Percentiles rank a stretch among this genome's conserved stretches.
Evolutionary conservation across 2,797 vertebrate genomes (phyloP).

Genomic region (Enteromius paludinosus): DNA sequence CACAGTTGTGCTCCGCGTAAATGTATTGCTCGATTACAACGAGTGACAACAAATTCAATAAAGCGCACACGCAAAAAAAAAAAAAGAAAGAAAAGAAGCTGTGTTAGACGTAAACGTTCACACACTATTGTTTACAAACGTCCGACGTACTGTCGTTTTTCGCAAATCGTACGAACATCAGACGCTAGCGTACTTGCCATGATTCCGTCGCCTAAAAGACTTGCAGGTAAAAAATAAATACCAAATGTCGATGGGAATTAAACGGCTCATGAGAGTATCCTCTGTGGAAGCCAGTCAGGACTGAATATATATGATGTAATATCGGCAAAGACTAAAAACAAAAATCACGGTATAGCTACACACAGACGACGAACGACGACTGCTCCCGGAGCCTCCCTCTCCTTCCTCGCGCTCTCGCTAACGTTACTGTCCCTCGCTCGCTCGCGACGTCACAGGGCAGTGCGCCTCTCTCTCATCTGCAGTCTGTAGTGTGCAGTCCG

Average conservation of each 20-base stretch:
- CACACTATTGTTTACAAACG: slow-evolving; percentile 40
- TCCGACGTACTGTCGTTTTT: slow-evolving; percentile 5
- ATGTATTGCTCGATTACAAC: slow-evolving; percentile 58
- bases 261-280: slow-evolving; percentile 52
- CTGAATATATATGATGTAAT: slow-evolving; percentile 38
- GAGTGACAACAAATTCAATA: slow-evolving; percentile 39
- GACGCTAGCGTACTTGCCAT: slow-evolving; percentile 61
- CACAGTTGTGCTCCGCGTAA: slow-evolving; percentile 51
- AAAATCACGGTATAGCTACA: slow-evolving; percentile 43
- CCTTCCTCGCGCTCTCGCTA: slow-evolving; percentile 39
- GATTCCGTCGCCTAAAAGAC: slow-evolving; percentile 59
- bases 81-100: neutral
- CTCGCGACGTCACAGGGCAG: slow-evolving; percentile 57
- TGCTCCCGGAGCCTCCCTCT: slow-evolving; percentile 51
- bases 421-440: slow-evolving; percentile 34
- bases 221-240: slow-evolving; percentile 53
- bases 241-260: slow-evolving; percentile 56
- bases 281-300: slow-evolving; percentile 24
- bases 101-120: slow-evolving; percentile 38
- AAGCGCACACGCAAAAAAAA: slow-evolving; percentile 7
- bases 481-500: slow-evolving; percentile 53
- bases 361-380: slow-evolving; percentile 53
- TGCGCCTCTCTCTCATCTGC: slow-evolving; percentile 58
- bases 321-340: slow-evolving; percentile 18
- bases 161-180: slow-evolving; percentile 57